Base-by-base conservation (phyloP, 2,888 invertebrate species). In the Nasonovia ribisnigri region DNA sequence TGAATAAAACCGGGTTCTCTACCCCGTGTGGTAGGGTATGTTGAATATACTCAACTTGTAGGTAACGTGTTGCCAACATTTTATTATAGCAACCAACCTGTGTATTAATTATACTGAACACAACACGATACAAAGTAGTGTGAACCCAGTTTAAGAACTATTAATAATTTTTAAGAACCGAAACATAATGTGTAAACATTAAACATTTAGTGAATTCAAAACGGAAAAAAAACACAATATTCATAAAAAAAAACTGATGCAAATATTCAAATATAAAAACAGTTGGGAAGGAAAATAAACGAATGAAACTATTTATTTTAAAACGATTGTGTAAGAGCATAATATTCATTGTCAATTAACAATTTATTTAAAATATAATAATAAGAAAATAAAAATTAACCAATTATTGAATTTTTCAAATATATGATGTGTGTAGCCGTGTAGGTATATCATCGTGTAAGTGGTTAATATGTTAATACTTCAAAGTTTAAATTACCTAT, bases 141-240 rank as follows among this genome's bases (percentile, higher is more conserved):
- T 77, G 3, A 77, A 46, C 24, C 11, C 3, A 10, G 13, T 43
- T 43, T 24, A 84, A 43, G 11, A 43, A 11, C 26, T 26, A 84
- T 24, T 84, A 43, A 84, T 43, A 84, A 43, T 43, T 84, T 3
- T 6, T 43, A 11, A 84, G 6, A 54, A 88, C 57, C 6, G n/a
- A 57, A 43, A 88, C 13, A 57, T 24, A 6, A 43, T 57, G 42
- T 57, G 6, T 89, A 57, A 42, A 57, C 29, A 77, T 36, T 60
- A 43, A 29, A 57, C 43, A 77, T 42, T 6, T 26, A 26, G 36
- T 84, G 36, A 84, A 77, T 51, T 51, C 26, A 42, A 13, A 91
- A 91, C 29, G 10, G 20, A 36, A 26, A 89, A 90, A 77, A n/a
- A 91, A 43, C n/a, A 91, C 84, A 91, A 91, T 84, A 91, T 43